These are phyloP conservation scores for Balaeniceps rex DNA, from an alignment of 2,113 vertebrate genomes.

Conservation along the genomic window DNA sequence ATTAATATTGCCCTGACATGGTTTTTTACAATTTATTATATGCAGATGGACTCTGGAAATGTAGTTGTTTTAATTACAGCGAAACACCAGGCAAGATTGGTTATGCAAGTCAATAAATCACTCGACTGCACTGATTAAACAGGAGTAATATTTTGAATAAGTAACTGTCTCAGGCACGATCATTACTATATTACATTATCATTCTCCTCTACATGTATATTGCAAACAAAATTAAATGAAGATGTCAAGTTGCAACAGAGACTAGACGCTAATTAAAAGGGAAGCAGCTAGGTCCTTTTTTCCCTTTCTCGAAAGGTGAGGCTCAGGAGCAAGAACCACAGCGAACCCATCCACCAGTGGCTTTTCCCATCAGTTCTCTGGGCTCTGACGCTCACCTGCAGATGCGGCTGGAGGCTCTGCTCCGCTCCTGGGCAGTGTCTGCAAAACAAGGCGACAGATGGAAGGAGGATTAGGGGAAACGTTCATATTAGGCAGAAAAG, in stretches of 20 bases:
- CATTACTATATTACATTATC: slow-evolving; percentile 51
- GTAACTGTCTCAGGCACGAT: slow-evolving; percentile 54
- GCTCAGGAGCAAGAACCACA: background rate
- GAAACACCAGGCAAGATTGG: slow-evolving; percentile 17
- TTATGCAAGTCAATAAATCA: slow-evolving; percentile 66
- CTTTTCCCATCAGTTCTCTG: background rate
- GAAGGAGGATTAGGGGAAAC: background rate
- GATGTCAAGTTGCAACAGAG: slow-evolving; percentile 42
- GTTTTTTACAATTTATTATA: background rate
- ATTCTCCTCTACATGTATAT: slow-evolving; percentile 43
- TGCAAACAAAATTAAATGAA: slow-evolving; percentile 70
- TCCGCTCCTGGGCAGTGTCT: background rate
- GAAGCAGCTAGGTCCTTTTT: background rate
- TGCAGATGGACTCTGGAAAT: slow-evolving; percentile 8
- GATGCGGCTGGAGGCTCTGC: background rate
- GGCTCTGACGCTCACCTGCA: background rate
- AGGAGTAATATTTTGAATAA: slow-evolving; percentile 64
- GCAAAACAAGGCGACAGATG: background rate
- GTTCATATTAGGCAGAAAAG: background rate
- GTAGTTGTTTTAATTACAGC: slow-evolving; percentile 48
- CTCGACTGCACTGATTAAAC: slow-evolving; percentile 54
- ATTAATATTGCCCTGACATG: background rate
- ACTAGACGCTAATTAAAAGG: slow-evolving; percentile 40
- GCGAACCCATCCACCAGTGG: rapidly evolving
- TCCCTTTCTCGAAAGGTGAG: background rate